Evolutionary conservation across 2,797 vertebrate genomes (phyloP).

Genomic region (Alosa sapidissima): DNA sequence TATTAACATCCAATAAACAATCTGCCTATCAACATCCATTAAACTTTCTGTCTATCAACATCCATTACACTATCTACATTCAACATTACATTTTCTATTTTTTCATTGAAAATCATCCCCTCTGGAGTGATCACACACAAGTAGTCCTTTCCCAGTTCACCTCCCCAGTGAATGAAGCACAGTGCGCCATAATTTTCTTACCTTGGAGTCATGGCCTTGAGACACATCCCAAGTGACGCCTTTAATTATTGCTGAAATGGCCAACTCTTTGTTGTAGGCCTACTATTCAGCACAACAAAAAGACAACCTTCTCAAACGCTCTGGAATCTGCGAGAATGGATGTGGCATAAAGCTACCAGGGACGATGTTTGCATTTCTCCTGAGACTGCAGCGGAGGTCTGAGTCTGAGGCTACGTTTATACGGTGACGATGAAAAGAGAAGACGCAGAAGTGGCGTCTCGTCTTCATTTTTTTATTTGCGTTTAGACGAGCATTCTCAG

Average conservation of each 20-base stretch:
- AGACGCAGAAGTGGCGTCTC: too few species aligned
- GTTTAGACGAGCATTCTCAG: too few species aligned
- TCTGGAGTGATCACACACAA: neutral
- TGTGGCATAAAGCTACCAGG: neutral
- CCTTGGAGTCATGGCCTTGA: neutral
- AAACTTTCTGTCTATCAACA: too few species aligned
- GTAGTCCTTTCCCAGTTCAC: neutral
- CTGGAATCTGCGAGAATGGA: neutral
- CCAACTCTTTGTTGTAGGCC: too few species aligned
- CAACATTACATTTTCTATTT: neutral
- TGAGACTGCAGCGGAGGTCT: too few species aligned
- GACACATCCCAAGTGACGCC: neutral
- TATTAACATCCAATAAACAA: too few species aligned
- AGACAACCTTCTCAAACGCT: neutral
- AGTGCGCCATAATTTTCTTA: neutral
- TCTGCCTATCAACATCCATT: too few species aligned
- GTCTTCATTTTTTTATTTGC: too few species aligned
- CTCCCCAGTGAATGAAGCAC: neutral
- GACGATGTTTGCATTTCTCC: neutral
- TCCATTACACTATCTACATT: too few species aligned
- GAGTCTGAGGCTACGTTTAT: too few species aligned
- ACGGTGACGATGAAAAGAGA: too few species aligned
- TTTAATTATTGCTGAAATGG: neutral
- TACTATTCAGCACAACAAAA: slow-evolving; percentile 6
- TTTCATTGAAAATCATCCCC: neutral